These are phyloP conservation scores for Aleadryas rufinucha DNA, from an alignment of 2,113 vertebrate species.

Conservation along the genomic window DNA sequence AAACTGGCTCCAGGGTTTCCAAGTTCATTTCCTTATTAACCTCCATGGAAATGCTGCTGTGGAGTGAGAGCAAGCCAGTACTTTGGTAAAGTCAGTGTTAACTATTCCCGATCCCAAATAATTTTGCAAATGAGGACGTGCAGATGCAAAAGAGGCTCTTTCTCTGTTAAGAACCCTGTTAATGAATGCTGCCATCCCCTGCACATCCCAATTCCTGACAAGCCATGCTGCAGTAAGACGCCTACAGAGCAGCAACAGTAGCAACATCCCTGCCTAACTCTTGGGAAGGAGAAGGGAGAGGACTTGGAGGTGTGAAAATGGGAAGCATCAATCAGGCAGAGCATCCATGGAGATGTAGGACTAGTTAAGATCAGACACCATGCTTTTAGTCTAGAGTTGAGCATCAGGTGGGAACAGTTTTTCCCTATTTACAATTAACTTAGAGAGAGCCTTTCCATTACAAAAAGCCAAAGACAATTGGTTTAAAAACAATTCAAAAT, in stretches of 20 bases:
- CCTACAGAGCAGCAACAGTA: background rate
- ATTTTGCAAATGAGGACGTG: background rate
- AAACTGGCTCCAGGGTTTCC: background rate
- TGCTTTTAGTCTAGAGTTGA: background rate
- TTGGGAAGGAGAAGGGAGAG: background rate
- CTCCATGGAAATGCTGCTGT: background rate
- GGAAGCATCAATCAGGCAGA: background rate
- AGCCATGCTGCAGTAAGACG: background rate
- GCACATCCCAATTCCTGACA: background rate
- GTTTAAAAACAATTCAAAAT: background rate
- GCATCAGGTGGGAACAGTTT: constrained; percentile 42
- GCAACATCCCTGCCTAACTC: background rate
- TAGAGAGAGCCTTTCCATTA: background rate
- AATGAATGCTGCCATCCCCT: background rate
- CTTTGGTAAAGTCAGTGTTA: background rate
- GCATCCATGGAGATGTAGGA: background rate
- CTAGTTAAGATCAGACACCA: background rate
- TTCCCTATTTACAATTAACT: background rate
- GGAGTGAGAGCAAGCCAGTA: background rate
- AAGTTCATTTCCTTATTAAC: background rate
- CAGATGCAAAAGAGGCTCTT: background rate
- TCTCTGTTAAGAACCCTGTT: background rate
- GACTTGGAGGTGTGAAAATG: background rate
- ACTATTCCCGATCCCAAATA: background rate
- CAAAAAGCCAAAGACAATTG: background rate